phyloP scores from a whole-genome alignment of 2,888 invertebrate genomes.

The Caenorhabditis sp. region DNA sequence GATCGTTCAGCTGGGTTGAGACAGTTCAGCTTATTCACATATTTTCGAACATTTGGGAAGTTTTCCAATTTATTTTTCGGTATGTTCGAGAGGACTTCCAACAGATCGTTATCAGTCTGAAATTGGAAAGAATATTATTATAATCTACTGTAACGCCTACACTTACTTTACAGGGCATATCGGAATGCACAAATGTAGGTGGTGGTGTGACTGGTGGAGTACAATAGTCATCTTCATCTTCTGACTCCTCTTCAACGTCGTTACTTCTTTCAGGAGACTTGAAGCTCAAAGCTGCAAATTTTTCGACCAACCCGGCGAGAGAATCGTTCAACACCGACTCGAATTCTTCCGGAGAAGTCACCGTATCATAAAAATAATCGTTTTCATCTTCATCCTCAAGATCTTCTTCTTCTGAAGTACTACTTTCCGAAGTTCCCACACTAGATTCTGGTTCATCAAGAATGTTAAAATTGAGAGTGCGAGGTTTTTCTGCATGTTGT shows the following conservation, averaged over 20 bases:
- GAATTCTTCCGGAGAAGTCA: not conserved
- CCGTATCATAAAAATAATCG: not conserved
- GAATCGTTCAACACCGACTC: not conserved
- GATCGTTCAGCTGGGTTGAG: not conserved
- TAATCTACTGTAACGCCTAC: not conserved
- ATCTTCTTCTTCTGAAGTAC: not conserved
- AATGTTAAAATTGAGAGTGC: not conserved
- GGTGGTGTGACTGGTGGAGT: not conserved
- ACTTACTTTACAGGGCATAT: not conserved
- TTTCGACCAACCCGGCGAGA: not conserved
- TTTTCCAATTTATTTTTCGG: not conserved
- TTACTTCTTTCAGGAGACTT: not conserved
- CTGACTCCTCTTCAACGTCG: not conserved
- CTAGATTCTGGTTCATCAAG: not conserved
- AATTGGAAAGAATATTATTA: not conserved
- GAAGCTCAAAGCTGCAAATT: not conserved
- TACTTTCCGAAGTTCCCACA: not conserved
- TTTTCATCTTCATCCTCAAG: not conserved
- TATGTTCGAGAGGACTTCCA: not conserved
- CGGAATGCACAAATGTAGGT: not conserved
- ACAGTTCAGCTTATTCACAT: not conserved
- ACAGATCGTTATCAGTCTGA: not conserved
- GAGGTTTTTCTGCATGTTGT: not conserved
- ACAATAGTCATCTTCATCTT: not conserved
- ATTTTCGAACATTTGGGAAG: not conserved